These are phyloP conservation scores for Lates calcarifer DNA, from an alignment of 2,113 vertebrate genomes.

Conservation along the genomic window DNA sequence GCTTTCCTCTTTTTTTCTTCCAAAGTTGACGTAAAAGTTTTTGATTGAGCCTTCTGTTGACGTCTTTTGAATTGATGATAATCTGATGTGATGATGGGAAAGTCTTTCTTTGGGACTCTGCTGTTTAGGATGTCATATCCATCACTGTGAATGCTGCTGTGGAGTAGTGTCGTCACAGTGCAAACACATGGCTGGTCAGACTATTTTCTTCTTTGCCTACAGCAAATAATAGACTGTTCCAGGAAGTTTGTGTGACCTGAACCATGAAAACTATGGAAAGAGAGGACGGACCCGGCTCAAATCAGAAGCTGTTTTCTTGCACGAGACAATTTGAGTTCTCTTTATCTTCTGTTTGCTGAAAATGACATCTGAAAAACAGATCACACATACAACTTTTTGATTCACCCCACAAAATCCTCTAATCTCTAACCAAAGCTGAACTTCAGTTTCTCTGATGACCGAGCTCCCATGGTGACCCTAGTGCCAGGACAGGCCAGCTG, in stretches of 20 bases:
- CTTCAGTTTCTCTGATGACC: conserved; percentile 30
- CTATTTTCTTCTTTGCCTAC: conserved; percentile 44
- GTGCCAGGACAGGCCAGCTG: conserved; percentile 8
- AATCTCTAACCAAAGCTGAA: conserved; percentile 36
- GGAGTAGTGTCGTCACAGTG: conserved; percentile 33
- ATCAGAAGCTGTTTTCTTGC: conserved; percentile 13
- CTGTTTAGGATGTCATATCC: conserved; percentile 32
- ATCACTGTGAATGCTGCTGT: conserved; percentile 32
- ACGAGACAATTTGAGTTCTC: conserved; percentile 15
- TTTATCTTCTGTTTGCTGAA: not conserved
- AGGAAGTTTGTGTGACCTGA: conserved; percentile 31
- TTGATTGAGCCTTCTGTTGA: not conserved
- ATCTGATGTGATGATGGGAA: conserved; percentile 27
- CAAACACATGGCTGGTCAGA: conserved; percentile 48
- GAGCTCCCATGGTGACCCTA: conserved; percentile 61
- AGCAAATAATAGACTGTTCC: conserved; percentile 37
- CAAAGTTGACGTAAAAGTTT: not conserved
- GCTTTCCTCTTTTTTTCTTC: conserved; percentile 11
- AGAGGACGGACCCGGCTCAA: conserved; percentile 12
- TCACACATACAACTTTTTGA: conserved; percentile 38
- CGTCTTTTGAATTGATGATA: conserved; percentile 25
- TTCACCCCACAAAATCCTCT: conserved; percentile 10
- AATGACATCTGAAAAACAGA: conserved; percentile 30
- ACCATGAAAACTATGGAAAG: conserved; percentile 21
- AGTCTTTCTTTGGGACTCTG: conserved; percentile 8